Base-by-base conservation (phyloP, 1,140 invertebrate genomes). In the Oedothorax gibbosus region DNA sequence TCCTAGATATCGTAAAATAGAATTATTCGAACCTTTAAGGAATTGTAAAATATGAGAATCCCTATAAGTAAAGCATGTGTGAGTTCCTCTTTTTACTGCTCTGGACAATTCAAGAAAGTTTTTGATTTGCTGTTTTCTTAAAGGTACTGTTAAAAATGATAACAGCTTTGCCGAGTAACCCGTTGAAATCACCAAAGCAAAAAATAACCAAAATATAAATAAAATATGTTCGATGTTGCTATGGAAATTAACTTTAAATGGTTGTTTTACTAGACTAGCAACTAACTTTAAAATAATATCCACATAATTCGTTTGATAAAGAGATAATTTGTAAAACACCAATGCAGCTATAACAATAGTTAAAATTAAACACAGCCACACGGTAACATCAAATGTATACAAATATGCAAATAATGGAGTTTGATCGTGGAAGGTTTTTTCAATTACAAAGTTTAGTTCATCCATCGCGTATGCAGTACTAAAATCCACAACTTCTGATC, bases 371-470 rank as follows among this genome's bases (percentile, higher is more conserved):
- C 73, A 21, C 20, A 76, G 56, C 73, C 73, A 76, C 20, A 21
- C 53, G 35, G 54, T 21, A 60, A 15, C 14, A 10, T 76, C 20
- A 50, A 76, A 76, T 12, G 73, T 53, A 76, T 76, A 76, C 12
- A 76, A 49, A 57, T 50, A 7, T 0, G 57, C 54, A 15, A 15
- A 76, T 15, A 14, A 49, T 49, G 54, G 2, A 0, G 73, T 12
- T 15, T 49, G 10, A 6, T 11, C 9, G 12, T 14, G 10, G 15
- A 14, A 53, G 11, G 73, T n/a, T 12, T 60, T 76, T 49, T 76
- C 57, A 20, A 49, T 21, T 57, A 76, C 10, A 12, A 76, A 76
- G 0, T 8, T 15, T 0, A 57, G n/a, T 4, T 60, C 35, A 12
- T 60, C 20, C 2, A 60, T 20, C 0, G n/a, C n/a, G n/a, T 76